Base-by-base conservation (phyloP, 2,888 invertebrate genomes). In the Ferdinandea cuprea region DNA sequence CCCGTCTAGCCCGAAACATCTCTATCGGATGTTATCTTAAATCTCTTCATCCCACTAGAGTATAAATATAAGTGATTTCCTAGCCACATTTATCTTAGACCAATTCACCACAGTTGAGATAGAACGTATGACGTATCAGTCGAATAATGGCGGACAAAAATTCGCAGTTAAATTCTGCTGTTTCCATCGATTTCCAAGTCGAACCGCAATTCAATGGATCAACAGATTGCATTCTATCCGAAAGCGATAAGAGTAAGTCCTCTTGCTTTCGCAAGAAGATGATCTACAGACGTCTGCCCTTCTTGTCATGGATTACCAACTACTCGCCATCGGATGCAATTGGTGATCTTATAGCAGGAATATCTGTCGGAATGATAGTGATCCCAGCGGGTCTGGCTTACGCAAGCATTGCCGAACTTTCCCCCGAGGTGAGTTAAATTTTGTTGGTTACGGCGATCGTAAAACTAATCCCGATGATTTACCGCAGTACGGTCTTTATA, bases 261-360 rank as follows among this genome's bases (percentile, higher is more conserved):
- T 65, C 54, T 7, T 72, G 56, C 56, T 81, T 40, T 42, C 63
- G 83, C 9, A 65, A 42, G 56, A 77, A 77, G 44, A 76, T 58
- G 81, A 65, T 81, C 13, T 56, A 61, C 37, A 37, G 94, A 89
- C 93, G 95, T 52, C 87, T 97, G 54, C 97, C 97, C 8, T 92
- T 97, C 48, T 89, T 95, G 13, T 91, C 89, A 61, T 97, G 97
- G 97, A 89, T 96, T 86, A 96, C 96, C 9, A 93, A 91, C 83
- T 97, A 97, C 91, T 94, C 92, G 86, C 88, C 91, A 2, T 92
- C 92, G 65, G 94, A 95, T 91, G 94, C 96, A 8, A 91, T 97
- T 63, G 96, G 97, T 7, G 98, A 98, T 92, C 90, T 97, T 40
- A 95, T 98, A 85, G 98, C 98, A n/a, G 98, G 98, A 63, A 91